phyloP scores from a whole-genome alignment of 1,140 invertebrate species.

The Pogonus chalceus region DNA sequence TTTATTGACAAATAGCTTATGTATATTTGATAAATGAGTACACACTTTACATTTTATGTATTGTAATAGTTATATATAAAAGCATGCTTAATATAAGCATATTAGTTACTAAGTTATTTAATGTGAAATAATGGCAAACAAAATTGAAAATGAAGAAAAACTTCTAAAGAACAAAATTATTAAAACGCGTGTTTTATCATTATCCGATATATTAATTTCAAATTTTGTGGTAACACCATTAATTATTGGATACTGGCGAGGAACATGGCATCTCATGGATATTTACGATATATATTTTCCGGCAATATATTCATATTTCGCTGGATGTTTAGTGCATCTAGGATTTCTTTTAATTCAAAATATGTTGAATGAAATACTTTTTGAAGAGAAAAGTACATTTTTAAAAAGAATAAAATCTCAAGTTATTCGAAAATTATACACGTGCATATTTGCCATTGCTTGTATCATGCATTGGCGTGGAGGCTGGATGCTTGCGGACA shows the following conservation, averaged over 20 bases:
- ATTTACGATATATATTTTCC: constrained; percentile 36
- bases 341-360: constrained; percentile 37
- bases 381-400: not conserved
- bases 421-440: constrained; percentile 41
- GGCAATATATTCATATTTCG: constrained; percentile 32
- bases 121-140: not conserved
- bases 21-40: no score
- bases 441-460: constrained; percentile 43
- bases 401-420: not conserved
- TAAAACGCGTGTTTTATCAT: not conserved
- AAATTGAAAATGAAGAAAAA: constrained; percentile 9
- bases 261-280: constrained; percentile 54
- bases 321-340: constrained; percentile 37
- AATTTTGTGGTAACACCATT: constrained; percentile 44
- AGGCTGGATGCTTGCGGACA: constrained; percentile 45
- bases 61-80: constrained; percentile 1
- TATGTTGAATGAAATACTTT: constrained; percentile 15
- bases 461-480: constrained; percentile 54
- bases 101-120: not conserved
- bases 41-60: not conserved
- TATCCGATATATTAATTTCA: constrained; percentile 12
- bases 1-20: no score
- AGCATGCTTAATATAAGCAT: not conserved
- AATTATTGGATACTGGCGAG: constrained; percentile 51
- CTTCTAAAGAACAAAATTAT: constrained; percentile 12